Base-by-base conservation (phyloP, 2,113 vertebrate species). In the Gavia stellata region DNA sequence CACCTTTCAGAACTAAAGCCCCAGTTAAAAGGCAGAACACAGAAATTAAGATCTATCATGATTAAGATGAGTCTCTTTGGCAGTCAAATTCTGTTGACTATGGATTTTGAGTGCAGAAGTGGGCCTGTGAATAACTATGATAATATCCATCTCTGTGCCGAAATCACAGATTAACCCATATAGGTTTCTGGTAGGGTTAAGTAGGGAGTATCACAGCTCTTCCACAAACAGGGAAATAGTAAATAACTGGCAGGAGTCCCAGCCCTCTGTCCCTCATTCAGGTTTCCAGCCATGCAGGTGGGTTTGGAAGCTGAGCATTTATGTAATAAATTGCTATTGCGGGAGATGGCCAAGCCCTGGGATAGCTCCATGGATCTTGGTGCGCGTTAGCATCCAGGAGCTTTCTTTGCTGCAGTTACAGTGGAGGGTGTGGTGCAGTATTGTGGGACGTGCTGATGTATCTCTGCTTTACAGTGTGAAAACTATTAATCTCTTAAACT, bases 361-460 rank as follows among this genome's bases (percentile, higher is more conserved):
- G 42, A 4, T 17, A 10, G 5, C 47, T 45, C 52, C 29, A 4
- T 0, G 7, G 61, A 21, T 50, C 52, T 59, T 0, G 1, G 18
- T 10, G 78, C 29, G 3, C 24, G 9, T 70, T 58, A 89, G 40
- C 58, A 45, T 4, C 50, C 68, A 13, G 80, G 52, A 75, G n/a
- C 42, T 59, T 21, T 29, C 40, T 52, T 45, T 87, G 81, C 44
- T 3, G 3, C 7, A 7, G 25, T 18, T 23, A 9, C 14, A 56
- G 36, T 7, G 29, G 9, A 61, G 40, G 45, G 4, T 31, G 12
- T 11, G 10, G n/a, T 34, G n/a, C 42, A 4, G 6, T 18, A 4
- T 12, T 4, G 3, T 21, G 20, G 53, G 40, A 34, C 3, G 0
- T 20, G 31, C 33, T 88, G 65, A 13, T 40, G 14, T 11, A 23